phyloP scores from a whole-genome alignment of 2,113 vertebrate genomes.

The Copsychus sechellarum region DNA sequence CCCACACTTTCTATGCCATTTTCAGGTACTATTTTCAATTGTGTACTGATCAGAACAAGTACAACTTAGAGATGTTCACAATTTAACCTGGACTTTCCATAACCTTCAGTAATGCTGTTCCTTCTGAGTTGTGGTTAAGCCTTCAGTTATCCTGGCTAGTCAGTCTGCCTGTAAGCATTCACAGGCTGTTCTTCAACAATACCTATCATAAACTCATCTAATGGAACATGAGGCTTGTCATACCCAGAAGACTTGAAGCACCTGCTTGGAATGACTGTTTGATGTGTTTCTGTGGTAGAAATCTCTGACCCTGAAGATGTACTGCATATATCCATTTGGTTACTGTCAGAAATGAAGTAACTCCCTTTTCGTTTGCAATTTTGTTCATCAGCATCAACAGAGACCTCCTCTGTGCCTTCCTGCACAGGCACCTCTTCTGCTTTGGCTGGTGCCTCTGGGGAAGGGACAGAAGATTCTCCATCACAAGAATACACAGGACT shows the following conservation, averaged over 20 bases:
- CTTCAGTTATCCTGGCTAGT: background rate
- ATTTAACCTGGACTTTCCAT: background rate
- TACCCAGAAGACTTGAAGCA: constrained; percentile 67
- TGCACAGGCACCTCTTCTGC: background rate
- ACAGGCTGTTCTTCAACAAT: constrained; percentile 58
- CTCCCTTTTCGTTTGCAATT: background rate
- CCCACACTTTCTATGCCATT: background rate
- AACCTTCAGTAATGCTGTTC: background rate
- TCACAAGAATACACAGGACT: background rate
- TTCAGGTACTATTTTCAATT: background rate
- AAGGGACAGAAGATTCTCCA: background rate
- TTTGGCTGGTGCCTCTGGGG: background rate
- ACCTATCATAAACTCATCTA: constrained; percentile 51
- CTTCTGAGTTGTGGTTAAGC: background rate
- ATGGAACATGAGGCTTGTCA: constrained; percentile 72
- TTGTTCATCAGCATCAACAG: background rate
- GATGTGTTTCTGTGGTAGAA: background rate
- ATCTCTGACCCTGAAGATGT: constrained; percentile 1
- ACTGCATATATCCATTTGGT: constrained; percentile 6
- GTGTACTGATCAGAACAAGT: background rate
- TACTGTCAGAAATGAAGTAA: constrained; percentile 18
- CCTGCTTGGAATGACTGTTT: background rate
- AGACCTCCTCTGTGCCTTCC: background rate
- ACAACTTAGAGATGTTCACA: background rate
- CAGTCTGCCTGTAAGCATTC: constrained; percentile 58